Evolutionary conservation across 2,888 invertebrate genomes (phyloP).

Genomic region (Cyclophora punctaria): DNA sequence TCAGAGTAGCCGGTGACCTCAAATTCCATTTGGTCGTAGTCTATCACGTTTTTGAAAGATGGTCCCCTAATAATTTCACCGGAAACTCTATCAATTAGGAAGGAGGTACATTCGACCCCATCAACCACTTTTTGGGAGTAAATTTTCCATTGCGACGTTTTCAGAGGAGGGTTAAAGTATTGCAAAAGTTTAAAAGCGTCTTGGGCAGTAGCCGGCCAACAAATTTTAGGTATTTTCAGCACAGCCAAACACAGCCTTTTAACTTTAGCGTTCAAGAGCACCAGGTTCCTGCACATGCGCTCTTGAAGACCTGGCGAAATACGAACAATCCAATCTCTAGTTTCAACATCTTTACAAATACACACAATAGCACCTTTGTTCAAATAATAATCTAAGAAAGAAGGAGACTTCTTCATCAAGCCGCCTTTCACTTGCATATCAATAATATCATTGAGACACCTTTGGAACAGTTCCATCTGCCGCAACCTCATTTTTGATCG

Average conservation of each 20-base stretch:
- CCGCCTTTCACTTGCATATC: slow-evolving; percentile 59
- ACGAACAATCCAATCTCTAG: slow-evolving; percentile 58
- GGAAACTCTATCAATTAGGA: slow-evolving; percentile 54
- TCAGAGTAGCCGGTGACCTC: slow-evolving; percentile 57
- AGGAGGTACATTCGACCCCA: slow-evolving; percentile 45
- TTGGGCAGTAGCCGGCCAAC: slow-evolving; percentile 52
- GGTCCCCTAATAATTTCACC: slow-evolving; percentile 59
- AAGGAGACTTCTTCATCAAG: slow-evolving; percentile 43
- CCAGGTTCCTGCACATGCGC: slow-evolving; percentile 48
- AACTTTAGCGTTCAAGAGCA: slow-evolving; percentile 48
- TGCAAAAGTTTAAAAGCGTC: slow-evolving; percentile 60
- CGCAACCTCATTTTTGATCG: slow-evolving; percentile 53
- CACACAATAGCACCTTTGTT: slow-evolving; percentile 61
- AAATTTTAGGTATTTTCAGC: slow-evolving; percentile 46
- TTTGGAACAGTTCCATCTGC: slow-evolving; percentile 53
- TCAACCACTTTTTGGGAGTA: slow-evolving; percentile 46
- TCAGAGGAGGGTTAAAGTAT: slow-evolving; percentile 57
- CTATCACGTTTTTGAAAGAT: slow-evolving; percentile 56
- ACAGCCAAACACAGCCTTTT: slow-evolving; percentile 56
- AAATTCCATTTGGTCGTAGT: slow-evolving; percentile 60
- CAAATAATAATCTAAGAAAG: slow-evolving; percentile 57
- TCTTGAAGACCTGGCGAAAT: slow-evolving; percentile 58
- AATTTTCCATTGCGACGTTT: slow-evolving; percentile 51
- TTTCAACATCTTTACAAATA: slow-evolving; percentile 53
- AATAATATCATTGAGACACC: slow-evolving; percentile 45